phyloP scores from a whole-genome alignment of 2,888 invertebrate species.

The Eupithecia dodoneata region DNA sequence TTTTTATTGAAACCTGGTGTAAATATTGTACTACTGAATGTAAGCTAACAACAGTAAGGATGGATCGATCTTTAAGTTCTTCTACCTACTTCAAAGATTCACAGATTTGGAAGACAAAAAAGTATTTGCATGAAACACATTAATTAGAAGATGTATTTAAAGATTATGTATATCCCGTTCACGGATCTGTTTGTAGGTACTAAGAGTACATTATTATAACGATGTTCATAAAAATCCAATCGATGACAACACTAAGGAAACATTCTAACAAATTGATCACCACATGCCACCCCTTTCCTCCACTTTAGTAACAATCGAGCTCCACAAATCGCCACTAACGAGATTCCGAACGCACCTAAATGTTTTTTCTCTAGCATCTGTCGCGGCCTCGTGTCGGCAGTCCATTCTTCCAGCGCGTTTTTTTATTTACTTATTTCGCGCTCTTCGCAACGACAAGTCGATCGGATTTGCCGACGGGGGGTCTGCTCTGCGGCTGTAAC shows the following conservation, averaged over 20 bases:
- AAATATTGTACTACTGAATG: too few species aligned
- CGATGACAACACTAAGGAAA: slow-evolving; percentile 30
- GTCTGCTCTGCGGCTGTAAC: slow-evolving; percentile 70
- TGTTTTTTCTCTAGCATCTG: slow-evolving; percentile 73
- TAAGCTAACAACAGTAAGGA: neutral
- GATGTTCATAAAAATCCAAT: slow-evolving; percentile 31
- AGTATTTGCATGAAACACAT: neutral
- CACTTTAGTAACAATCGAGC: slow-evolving; percentile 60
- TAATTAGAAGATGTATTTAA: too few species aligned
- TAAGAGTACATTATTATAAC: neutral
- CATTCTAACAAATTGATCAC: slow-evolving; percentile 38
- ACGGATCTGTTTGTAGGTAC: neutral
- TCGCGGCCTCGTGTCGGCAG: slow-evolving; percentile 77
- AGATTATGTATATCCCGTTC: neutral
- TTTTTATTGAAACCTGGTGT: too few species aligned
- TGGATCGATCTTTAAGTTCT: neutral
- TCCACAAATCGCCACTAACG: slow-evolving; percentile 67
- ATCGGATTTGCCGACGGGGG: slow-evolving; percentile 79
- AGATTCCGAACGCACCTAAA: slow-evolving; percentile 62
- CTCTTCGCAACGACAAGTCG: slow-evolving; percentile 66
- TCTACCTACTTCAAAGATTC: too few species aligned
- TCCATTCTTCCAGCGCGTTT: slow-evolving; percentile 62
- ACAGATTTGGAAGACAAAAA: neutral
- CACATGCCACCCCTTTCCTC: slow-evolving; percentile 57
- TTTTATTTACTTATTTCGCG: slow-evolving; percentile 59